phyloP scores from a whole-genome alignment of 2,888 invertebrate genomes.

The Chalcosyrphus nemorum region DNA sequence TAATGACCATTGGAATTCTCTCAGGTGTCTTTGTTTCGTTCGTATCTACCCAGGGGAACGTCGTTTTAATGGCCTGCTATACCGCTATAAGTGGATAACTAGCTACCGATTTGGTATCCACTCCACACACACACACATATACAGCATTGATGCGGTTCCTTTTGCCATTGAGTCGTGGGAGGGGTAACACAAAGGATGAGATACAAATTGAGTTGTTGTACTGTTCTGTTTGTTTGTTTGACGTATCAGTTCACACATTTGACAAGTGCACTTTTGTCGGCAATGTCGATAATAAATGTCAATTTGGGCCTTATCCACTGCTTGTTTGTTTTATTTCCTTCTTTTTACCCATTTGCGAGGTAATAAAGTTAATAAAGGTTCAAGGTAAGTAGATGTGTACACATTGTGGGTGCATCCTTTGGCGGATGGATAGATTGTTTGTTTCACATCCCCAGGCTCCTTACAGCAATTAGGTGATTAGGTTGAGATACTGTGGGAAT shows the following conservation, averaged over 20 bases:
- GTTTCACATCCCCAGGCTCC: slow-evolving; percentile 38
- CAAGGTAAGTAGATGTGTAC: slow-evolving; percentile 27
- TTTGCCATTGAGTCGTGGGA: slow-evolving; percentile 4
- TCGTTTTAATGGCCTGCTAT: slow-evolving; percentile 49
- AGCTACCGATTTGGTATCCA: slow-evolving; percentile 57
- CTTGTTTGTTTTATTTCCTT: slow-evolving; percentile 42
- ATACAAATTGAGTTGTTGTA: slow-evolving; percentile 62
- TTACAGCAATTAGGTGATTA: slow-evolving; percentile 69
- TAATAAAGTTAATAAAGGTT: slow-evolving; percentile 53
- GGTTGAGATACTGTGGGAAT: slow-evolving; percentile 57
- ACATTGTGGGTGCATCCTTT: slow-evolving; percentile 60
- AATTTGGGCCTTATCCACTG: slow-evolving; percentile 36
- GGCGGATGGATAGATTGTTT: slow-evolving; percentile 46
- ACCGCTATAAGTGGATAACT: slow-evolving; percentile 69
- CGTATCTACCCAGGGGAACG: slow-evolving; percentile 28
- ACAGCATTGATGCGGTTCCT: background rate
- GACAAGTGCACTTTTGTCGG: slow-evolving; percentile 72
- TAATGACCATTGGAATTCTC: slow-evolving; percentile 69
- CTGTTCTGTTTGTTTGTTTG: slow-evolving; percentile 62
- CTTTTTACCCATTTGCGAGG: slow-evolving; percentile 11
- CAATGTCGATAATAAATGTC: slow-evolving; percentile 58
- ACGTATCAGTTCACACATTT: slow-evolving; percentile 72
- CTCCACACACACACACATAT: background rate
- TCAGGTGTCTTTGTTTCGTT: slow-evolving; percentile 51
- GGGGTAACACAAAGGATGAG: slow-evolving; percentile 21